Conservation (phyloP, 35 echinoderm and acorn worm genomes). For the Ptychodera flava region DNA sequence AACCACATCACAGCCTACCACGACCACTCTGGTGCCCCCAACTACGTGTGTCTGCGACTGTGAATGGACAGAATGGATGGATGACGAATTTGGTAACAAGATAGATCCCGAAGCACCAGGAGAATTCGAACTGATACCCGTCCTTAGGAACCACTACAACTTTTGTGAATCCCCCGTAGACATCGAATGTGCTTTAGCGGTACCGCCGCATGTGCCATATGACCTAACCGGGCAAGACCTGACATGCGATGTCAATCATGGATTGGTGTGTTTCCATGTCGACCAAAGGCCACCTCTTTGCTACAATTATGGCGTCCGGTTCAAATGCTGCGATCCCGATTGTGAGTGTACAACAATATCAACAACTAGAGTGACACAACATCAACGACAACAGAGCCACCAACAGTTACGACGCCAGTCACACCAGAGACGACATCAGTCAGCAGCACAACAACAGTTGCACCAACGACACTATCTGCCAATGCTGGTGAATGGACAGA, state of each 20-base stretch:
- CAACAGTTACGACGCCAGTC: background rate
- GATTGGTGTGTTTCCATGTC: background rate
- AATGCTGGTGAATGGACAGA: too few relatives aligned
- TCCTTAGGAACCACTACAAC: background rate
- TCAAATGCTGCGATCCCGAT: background rate
- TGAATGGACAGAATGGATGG: conserved; percentile 13
- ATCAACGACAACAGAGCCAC: background rate
- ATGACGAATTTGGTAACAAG: background rate
- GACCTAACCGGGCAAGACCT: background rate
- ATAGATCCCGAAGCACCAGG: background rate
- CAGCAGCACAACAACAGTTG: too few relatives aligned
- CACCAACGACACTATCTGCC: too few relatives aligned
- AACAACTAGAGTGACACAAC: background rate
- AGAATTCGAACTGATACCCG: conserved; percentile 6
- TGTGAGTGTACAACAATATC: background rate
- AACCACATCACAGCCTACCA: too few relatives aligned
- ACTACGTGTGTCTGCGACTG: too few relatives aligned
- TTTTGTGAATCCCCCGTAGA: background rate
- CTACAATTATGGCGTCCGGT: background rate
- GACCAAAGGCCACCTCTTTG: background rate
- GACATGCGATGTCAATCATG: background rate
- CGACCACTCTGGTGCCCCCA: too few relatives aligned
- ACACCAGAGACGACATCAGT: background rate
- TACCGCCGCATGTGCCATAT: background rate
- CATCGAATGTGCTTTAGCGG: background rate